Evolutionary conservation across 2,888 invertebrate genomes (phyloP).

Genomic region (Thysanoteuthis rhombus): DNA sequence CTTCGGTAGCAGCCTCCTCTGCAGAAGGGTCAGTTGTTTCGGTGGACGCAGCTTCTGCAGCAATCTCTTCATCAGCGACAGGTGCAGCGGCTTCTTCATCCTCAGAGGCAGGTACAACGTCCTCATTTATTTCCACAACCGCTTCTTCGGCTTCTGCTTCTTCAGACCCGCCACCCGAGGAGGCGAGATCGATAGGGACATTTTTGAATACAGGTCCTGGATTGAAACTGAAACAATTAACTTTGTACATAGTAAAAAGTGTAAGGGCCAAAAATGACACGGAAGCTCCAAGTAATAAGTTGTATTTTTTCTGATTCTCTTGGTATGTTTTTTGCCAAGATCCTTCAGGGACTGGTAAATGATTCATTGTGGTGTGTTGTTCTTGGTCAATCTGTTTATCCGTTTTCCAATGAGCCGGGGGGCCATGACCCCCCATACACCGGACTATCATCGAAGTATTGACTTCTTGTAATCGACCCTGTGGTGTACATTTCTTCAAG

Average conservation of each 20-base stretch:
- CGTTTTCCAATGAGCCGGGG: slow-evolving; percentile 32
- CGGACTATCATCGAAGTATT: slow-evolving; percentile 24
- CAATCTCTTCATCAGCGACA: not conserved
- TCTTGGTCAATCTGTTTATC: slow-evolving; percentile 31
- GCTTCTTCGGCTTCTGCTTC: not conserved
- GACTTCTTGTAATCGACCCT: not conserved
- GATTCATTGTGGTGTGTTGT: slow-evolving; percentile 29
- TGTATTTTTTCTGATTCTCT: slow-evolving; percentile 22
- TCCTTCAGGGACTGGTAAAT: slow-evolving; percentile 32
- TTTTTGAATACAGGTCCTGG: not conserved
- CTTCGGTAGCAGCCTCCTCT: not conserved
- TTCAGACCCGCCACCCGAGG: too few relatives aligned
- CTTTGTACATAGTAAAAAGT: not conserved
- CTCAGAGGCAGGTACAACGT: not conserved
- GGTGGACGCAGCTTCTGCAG: not conserved
- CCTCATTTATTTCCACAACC: not conserved
- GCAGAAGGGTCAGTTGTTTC: not conserved
- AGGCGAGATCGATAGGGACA: not conserved
- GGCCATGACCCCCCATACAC: slow-evolving; percentile 25
- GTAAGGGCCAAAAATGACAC: not conserved
- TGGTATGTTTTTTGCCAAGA: slow-evolving; percentile 31
- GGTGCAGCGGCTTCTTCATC: too few relatives aligned
- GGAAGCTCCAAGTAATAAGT: not conserved
- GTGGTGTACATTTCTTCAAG: not conserved
- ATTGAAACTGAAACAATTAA: not conserved